Percentiles rank a stretch among this genome's conserved stretches.
Evolutionary conservation across 53 echinoderm and acorn worm genomes (phyloP).

Genomic region (Temnopleurus reevesii): DNA sequence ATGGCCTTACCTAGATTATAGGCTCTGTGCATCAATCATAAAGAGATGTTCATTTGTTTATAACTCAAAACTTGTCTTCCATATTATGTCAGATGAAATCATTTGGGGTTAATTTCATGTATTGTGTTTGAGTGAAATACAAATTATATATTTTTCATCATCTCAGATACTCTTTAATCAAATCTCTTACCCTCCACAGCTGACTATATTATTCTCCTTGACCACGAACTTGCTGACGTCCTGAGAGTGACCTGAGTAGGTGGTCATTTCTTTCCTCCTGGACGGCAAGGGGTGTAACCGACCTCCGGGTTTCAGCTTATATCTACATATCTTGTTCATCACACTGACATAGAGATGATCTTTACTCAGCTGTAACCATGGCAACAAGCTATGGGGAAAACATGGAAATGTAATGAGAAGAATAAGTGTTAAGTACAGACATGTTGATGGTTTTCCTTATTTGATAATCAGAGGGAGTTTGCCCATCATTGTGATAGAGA

Average conservation of each 20-base stretch:
- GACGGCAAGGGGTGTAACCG: not conserved
- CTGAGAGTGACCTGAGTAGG: slow-evolving; percentile 16
- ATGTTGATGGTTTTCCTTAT: too few species aligned
- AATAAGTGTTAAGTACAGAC: too few species aligned
- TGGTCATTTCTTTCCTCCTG: not conserved
- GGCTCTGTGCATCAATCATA: too few species aligned
- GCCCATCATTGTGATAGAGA: too few species aligned
- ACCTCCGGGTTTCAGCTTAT: not conserved
- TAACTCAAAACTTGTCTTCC: too few species aligned
- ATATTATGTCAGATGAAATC: too few species aligned
- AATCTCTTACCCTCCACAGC: slow-evolving; percentile 34
- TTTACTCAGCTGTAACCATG: slow-evolving; percentile 39
- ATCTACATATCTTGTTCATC: slow-evolving; percentile 2
- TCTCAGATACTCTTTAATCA: not conserved
- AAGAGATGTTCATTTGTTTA: too few species aligned
- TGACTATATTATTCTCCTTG: slow-evolving; percentile 30
- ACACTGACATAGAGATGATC: slow-evolving; percentile 43
- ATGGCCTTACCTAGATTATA: too few species aligned
- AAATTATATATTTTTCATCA: not conserved
- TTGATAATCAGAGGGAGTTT: too few species aligned
- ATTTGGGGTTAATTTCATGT: too few species aligned
- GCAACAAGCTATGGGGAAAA: not conserved
- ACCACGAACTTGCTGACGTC: slow-evolving; percentile 44
- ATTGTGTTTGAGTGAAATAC: too few species aligned
- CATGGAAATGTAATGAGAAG: too few species aligned